Base-by-base conservation (phyloP, 2,797 vertebrate genomes). In the Eulemur albifrons region DNA sequence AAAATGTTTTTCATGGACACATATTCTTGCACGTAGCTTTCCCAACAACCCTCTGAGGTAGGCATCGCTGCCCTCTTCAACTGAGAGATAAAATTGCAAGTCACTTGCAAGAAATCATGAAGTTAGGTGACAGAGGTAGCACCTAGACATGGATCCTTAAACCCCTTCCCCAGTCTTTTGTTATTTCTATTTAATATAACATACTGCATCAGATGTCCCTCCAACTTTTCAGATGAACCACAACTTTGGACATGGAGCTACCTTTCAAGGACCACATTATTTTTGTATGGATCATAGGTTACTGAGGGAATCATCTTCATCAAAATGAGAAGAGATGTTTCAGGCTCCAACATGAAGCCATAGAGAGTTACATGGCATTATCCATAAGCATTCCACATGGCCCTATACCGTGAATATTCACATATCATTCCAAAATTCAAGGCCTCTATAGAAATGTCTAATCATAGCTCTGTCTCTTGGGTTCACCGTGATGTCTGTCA, bases 101-200 rank as follows among this genome's bases (percentile, higher is more conserved):
- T 77, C 38, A 50, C 13, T 79, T 89, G 2, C 9, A 80, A 59
- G 52, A 94, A 57, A 83, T 43, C 4, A 18, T 23, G 72, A 45
- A 81, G 11, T 88, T 14, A 63, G 25, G 21, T 50, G n/a, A 25
- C 3, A 38, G 14, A 54, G 18, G 1, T 69, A 35, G n/a, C 12
- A 3, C 6, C 61, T 40, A 69, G 50, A 2, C 25, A 10, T 54
- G 67, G 18, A 35, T n/a, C 35, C 23, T 8, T 25, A 50, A 23
- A 54, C 1, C 2, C 4, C 4, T 4, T 65, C 7, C n/a, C 9
- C 0, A 57, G 6, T 23, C 35, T 80, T 35, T 11, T 30, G 4
- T 27, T 50, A 91, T 88, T 86, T 86, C 23, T 93, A 4, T 59
- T 59, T 59, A 59, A 59, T 25, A 23, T 21, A 83, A 25, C 12